These are phyloP conservation scores for Fragum fragum DNA, from an alignment of 2,888 invertebrate species.

Conservation along the genomic window DNA sequence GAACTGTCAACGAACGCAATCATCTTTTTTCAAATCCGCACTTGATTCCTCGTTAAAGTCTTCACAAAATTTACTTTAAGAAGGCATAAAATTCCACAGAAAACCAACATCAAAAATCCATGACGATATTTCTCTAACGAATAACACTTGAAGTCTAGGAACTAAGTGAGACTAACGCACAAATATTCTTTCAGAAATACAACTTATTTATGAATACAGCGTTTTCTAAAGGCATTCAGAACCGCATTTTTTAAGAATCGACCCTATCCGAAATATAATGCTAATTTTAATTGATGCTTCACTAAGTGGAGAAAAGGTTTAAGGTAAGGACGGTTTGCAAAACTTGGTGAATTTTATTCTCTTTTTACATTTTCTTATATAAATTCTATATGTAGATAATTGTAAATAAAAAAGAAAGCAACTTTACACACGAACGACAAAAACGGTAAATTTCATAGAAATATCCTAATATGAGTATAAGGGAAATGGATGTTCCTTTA, in stretches of 20 bases:
- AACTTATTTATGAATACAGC: constrained; percentile 21
- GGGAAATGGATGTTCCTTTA: constrained; percentile 6
- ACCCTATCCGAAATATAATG: neutral
- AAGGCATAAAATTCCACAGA: neutral
- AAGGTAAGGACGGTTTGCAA: too few species aligned
- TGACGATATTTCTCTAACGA: neutral
- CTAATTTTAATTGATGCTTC: too few species aligned
- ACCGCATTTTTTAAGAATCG: constrained; percentile 10
- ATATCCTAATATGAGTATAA: neutral
- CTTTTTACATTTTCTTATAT: too few species aligned
- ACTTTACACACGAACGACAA: too few species aligned
- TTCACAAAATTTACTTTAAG: neutral
- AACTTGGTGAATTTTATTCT: too few species aligned
- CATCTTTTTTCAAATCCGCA: neutral
- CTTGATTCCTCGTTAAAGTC: neutral
- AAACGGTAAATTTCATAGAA: too few species aligned
- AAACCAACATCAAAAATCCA: neutral
- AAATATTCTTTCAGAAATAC: constrained; percentile 15
- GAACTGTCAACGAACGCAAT: too few species aligned
- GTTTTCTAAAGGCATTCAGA: constrained; percentile 27
- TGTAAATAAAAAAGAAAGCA: too few species aligned
- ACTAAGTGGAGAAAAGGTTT: too few species aligned
- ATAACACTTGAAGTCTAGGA: neutral
- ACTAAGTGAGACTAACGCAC: constrained; percentile 1
- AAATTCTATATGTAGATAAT: too few species aligned